These are phyloP conservation scores for Myotis findleyi DNA, from an alignment of 2,797 vertebrate species.

Conservation along the genomic window DNA sequence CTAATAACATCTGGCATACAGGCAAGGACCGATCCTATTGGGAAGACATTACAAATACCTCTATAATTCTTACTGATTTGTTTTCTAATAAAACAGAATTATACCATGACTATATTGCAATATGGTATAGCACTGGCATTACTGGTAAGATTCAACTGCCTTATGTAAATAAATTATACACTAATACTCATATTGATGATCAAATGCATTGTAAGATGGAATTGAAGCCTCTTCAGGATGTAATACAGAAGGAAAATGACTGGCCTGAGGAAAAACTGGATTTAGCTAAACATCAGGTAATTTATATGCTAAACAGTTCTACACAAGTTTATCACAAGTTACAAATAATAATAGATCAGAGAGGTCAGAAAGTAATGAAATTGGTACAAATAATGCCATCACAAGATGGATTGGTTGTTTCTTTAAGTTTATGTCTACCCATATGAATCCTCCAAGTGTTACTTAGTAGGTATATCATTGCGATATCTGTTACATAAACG, in stretches of 20 bases:
- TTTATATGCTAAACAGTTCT: not conserved
- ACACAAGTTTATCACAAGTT: not conserved
- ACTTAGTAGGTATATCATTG: not conserved
- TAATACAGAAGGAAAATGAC: not conserved
- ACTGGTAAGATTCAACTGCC: not conserved
- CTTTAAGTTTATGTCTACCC: not conserved
- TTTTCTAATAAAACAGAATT: constrained; percentile 17
- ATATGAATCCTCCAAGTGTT: not conserved
- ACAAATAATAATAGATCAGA: not conserved
- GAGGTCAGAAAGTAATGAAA: not conserved
- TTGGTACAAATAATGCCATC: not conserved
- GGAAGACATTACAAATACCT: not conserved
- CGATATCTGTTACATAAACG: constrained; percentile 1
- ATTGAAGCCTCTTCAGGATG: not conserved
- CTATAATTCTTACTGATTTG: constrained; percentile 30
- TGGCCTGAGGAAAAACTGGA: not conserved
- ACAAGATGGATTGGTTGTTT: not conserved
- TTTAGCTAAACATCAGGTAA: constrained; percentile 24
- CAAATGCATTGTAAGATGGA: not conserved
- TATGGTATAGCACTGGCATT: not conserved
- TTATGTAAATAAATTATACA: not conserved
- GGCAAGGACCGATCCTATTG: not conserved
- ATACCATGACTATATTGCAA: not conserved
- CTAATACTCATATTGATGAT: not conserved
- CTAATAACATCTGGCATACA: not conserved